Evolutionary conservation across 2,888 invertebrate genomes (phyloP), one percentile per base, ranked within the genome.

Genomic region (Leptopterna dolabrata): DNA sequence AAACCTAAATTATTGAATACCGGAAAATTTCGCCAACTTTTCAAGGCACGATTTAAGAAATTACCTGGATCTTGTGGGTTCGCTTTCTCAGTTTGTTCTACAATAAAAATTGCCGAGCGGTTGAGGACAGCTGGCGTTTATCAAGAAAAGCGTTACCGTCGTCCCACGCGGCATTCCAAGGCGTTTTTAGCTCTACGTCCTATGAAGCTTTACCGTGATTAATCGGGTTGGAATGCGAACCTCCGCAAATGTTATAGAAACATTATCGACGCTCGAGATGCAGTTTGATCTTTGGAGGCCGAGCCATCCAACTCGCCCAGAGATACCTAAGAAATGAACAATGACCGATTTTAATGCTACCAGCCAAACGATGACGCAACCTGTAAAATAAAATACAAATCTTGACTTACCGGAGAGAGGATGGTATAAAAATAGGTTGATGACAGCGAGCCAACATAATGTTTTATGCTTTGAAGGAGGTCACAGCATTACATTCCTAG

Each of bases 401-500:
- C 24, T 63, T 24, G 63, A 63, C 63, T 24, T 24, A 63, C 63
- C 27, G 63, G 63, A 63, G 24, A 63, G 63, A 24, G 24, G 63
- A 63, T 63, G 9, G 24, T 63, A 63, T 63, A 63, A 63, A 63
- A 63, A 63, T 63, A 63, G 63, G 63, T 63, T 63, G 63, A 63
- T 63, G 63, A 24, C 63, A 63, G 11, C 24, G 63, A 24, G 9
- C 19, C 63, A 1, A 63, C 51, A 16, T 9, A 19, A 63, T 24
- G 7, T 24, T 63, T 63, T 63, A 63, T 63, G 63, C 24, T 63
- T 24, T 63, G 63, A 63, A 63, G 63, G 24, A 63, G 63, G 63
- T 63, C 63, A 24, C n/a, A n/a, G n/a, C n/a, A n/a, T n/a, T n/a
- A 27, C n/a, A 16, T 16, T n/a, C 51, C 16, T 16, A n/a, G 14